Evolutionary conservation across 2,113 vertebrate genomes (phyloP).

Genomic region (Sturnus vulgaris): DNA sequence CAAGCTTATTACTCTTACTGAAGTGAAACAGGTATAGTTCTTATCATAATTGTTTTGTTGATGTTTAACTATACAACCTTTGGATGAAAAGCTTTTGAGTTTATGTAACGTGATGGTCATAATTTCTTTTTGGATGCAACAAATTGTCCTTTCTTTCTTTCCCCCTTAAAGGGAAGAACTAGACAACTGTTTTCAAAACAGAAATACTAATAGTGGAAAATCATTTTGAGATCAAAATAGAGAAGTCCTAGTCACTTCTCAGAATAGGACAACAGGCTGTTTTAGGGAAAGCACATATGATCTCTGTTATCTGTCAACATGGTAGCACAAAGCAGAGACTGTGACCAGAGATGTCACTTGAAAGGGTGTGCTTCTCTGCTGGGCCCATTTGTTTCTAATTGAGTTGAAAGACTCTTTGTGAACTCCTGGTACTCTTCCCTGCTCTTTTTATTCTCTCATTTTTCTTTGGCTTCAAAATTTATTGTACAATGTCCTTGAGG

Average conservation of each 20-base stretch:
- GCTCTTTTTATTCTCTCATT: too few species aligned
- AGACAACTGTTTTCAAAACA: neutral
- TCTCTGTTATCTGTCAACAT: neutral
- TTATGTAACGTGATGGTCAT: neutral
- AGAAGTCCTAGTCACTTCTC: neutral
- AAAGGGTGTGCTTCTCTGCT: neutral
- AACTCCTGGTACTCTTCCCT: neutral
- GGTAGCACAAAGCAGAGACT: neutral
- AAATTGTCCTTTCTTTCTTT: neutral
- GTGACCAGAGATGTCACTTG: neutral
- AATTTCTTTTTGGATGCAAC: neutral
- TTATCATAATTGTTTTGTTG: neutral
- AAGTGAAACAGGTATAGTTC: neutral
- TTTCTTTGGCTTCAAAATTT: neutral
- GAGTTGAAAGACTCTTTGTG: neutral
- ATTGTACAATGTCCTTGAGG: neutral
- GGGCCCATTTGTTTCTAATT: neutral
- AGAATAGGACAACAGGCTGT: neutral
- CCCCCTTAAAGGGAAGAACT: neutral
- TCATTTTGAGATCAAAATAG: neutral
- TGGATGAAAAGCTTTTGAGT: neutral
- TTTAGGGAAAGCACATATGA: accelerated
- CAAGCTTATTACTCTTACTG: neutral
- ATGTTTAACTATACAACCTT: neutral
- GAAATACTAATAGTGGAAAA: neutral